A percentile compares a stretch with the other conserved stretches of the same genome.
These are phyloP conservation scores for Dicroscelio sp. DNA, from an alignment of 2,888 invertebrate species.

Conservation along the genomic window DNA sequence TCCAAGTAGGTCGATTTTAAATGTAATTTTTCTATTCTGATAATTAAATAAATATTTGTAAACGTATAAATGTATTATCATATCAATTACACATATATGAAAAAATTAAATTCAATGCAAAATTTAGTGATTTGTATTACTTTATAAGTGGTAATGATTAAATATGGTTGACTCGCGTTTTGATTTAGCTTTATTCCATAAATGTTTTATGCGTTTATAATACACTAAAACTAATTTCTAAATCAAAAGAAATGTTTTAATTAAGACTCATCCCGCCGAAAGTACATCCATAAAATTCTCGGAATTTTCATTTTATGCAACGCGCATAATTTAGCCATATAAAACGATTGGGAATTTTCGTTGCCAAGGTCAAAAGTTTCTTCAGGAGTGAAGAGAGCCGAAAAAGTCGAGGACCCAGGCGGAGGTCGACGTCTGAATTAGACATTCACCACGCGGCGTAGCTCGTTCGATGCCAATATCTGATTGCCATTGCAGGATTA, in stretches of 20 bases:
- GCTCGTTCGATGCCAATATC: conserved; percentile 83
- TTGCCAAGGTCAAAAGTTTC: conserved; percentile 76
- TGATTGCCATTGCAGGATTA: conserved; percentile 85
- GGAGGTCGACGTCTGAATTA: conserved; percentile 87
- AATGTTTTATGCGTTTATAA: conserved; percentile 18
- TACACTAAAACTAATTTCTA: conserved; percentile 39
- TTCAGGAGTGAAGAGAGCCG: conserved; percentile 58
- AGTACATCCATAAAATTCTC: background rate
- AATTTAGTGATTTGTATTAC: no score
- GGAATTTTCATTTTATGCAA: conserved; percentile 66
- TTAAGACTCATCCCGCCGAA: background rate
- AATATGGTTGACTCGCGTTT: background rate
- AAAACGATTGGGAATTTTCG: conserved; percentile 70
- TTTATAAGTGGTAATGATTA: background rate
- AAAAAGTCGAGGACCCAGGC: conserved; percentile 78
- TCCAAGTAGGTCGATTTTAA: no score
- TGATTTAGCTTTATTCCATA: background rate
- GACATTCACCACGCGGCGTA: conserved; percentile 86
- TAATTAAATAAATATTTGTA: no score
- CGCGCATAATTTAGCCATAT: conserved; percentile 54
- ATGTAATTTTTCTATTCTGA: no score
- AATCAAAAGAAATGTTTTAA: conserved; percentile 54
- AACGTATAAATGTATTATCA: no score
- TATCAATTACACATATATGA: no score
- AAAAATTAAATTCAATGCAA: no score